A percentile compares a stretch with the other conserved stretches of the same genome.
Evolutionary conservation across 2,113 vertebrate species (phyloP).

Genomic region (Forbesichthys agassizii): DNA sequence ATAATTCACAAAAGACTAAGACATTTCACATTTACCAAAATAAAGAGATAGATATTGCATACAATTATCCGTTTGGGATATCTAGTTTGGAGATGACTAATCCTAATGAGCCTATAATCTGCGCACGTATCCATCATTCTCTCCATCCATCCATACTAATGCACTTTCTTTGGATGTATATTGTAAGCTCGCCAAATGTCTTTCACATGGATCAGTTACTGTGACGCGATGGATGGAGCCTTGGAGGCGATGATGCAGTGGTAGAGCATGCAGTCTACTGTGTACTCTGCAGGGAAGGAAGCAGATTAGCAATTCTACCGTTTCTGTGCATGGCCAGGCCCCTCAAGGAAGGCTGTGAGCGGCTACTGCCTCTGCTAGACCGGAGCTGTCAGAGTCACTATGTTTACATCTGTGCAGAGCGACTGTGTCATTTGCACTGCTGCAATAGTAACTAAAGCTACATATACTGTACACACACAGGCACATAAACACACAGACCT

Average conservation of each 20-base stretch:
- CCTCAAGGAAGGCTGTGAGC: constrained; percentile 51
- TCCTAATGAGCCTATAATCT: neutral
- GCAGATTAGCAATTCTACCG: constrained; percentile 58
- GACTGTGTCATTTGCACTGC: constrained; percentile 33
- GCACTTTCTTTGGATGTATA: constrained; percentile 2
- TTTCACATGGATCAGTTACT: constrained; percentile 28
- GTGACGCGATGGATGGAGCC: constrained; percentile 13
- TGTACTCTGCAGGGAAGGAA: constrained; percentile 37
- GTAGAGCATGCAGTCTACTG: constrained; percentile 39
- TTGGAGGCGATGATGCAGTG: constrained; percentile 44
- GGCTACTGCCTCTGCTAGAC: constrained; percentile 61
- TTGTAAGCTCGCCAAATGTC: constrained; percentile 20
- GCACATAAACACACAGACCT: neutral
- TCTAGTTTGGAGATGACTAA: too few species aligned
- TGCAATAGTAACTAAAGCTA: constrained; percentile 25
- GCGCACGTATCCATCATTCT: neutral
- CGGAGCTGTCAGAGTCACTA: constrained; percentile 54
- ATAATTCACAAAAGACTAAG: too few species aligned
- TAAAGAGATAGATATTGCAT: too few species aligned
- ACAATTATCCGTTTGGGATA: too few species aligned
- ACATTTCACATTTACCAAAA: too few species aligned
- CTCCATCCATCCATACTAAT: neutral
- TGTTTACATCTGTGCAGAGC: constrained; percentile 43
- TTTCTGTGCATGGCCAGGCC: constrained; percentile 22
- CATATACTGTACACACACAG: neutral